Evolutionary conservation across 2,888 invertebrate species (phyloP).

Genomic region (Eulithis prunata): DNA sequence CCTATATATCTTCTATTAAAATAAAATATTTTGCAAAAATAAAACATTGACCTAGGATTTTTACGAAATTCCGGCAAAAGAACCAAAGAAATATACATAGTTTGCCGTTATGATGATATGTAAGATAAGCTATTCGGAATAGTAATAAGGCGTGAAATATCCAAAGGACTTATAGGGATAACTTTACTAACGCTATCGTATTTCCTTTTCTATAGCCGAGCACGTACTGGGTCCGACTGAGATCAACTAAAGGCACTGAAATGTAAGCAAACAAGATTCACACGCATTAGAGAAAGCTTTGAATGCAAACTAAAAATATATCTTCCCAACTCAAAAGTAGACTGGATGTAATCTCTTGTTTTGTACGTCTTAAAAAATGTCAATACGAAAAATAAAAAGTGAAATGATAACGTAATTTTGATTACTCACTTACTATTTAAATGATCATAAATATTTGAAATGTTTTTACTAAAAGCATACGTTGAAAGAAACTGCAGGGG

Average conservation of each 20-base stretch:
- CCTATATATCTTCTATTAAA: conserved; percentile 39
- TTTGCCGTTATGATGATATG: conserved; percentile 9
- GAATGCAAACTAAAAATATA: conserved; percentile 15
- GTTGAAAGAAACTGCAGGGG: too few relatives aligned
- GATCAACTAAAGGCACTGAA: conserved; percentile 38
- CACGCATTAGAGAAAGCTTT: conserved; percentile 39
- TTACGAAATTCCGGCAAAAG: neutral
- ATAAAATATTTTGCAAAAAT: conserved; percentile 19
- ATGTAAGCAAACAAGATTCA: conserved; percentile 44
- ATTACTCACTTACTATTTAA: too few relatives aligned
- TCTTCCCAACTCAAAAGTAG: neutral
- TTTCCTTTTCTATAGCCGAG: conserved; percentile 46
- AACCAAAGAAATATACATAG: conserved; percentile 12
- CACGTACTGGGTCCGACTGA: conserved; percentile 42
- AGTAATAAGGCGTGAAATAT: conserved; percentile 45
- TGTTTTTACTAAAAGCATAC: too few relatives aligned
- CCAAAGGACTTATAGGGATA: conserved; percentile 49
- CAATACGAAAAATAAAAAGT: too few relatives aligned
- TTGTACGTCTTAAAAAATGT: too few relatives aligned
- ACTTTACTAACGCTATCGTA: conserved; percentile 41
- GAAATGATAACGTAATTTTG: too few relatives aligned
- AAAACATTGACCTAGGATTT: neutral
- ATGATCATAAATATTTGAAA: too few relatives aligned
- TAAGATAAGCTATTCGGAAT: conserved; percentile 39
- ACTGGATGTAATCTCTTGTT: neutral